A percentile compares a stretch with the other conserved stretches of the same genome.
Conservation (phyloP, 1,140 invertebrate species). For the Idris sp. region DNA sequence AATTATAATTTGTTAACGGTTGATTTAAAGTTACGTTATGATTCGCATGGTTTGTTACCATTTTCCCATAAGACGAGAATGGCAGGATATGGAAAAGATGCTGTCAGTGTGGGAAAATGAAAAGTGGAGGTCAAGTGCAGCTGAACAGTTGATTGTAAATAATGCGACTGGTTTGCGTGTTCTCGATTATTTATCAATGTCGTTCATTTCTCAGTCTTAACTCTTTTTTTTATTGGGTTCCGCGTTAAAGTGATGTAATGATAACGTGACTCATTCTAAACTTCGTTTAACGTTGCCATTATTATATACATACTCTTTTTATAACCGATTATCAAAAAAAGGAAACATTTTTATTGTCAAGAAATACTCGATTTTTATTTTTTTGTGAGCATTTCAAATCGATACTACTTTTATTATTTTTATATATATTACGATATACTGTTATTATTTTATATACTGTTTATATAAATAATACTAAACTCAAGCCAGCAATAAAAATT, state of each 20-base stretch:
- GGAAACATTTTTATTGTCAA: neutral
- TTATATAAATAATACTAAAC: too few relatives aligned
- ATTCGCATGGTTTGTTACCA: slow-evolving; percentile 45
- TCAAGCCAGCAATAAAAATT: too few relatives aligned
- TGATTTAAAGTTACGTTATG: slow-evolving; percentile 22
- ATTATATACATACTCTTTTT: slow-evolving; percentile 12
- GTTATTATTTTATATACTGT: too few relatives aligned
- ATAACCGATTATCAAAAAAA: neutral
- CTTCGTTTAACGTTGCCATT: slow-evolving; percentile 10
- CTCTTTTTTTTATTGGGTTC: slow-evolving; percentile 2
- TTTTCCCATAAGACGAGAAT: slow-evolving; percentile 61
- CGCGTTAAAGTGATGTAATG: slow-evolving; percentile 14
- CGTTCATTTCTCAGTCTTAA: neutral
- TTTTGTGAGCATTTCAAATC: too few relatives aligned
- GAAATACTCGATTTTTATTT: neutral
- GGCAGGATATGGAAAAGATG: slow-evolving; percentile 69
- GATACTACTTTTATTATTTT: too few relatives aligned
- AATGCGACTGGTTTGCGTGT: slow-evolving; percentile 36
- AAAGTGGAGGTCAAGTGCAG: slow-evolving; percentile 57
- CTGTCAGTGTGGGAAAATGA: slow-evolving; percentile 72
- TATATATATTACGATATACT: too few relatives aligned
- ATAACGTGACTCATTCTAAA: slow-evolving; percentile 8
- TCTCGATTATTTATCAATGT: slow-evolving; percentile 3
- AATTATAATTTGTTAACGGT: slow-evolving; percentile 11
- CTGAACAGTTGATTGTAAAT: slow-evolving; percentile 37